Percentiles rank a stretch among this genome's conserved stretches.
Evolutionary conservation across 2,888 invertebrate genomes (phyloP).

Genomic region (Synanthedon formicaeformis): DNA sequence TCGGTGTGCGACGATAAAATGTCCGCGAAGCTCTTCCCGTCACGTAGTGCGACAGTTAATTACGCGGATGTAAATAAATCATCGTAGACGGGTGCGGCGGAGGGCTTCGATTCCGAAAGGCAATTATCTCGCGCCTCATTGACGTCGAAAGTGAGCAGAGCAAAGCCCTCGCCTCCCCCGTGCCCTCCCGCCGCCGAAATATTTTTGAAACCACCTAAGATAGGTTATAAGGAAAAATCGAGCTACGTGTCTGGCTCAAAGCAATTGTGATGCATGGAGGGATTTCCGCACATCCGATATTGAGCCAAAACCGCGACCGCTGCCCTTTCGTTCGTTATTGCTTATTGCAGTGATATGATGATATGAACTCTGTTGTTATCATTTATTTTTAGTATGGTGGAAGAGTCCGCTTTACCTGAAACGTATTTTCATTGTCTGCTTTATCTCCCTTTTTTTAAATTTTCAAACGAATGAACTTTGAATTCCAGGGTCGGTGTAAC

Average conservation of each 20-base stretch:
- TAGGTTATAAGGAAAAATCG: constrained; percentile 54
- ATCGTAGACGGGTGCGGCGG: constrained; percentile 60
- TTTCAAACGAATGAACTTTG: constrained; percentile 6
- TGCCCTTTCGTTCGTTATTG: constrained; percentile 39
- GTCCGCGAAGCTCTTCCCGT: constrained; percentile 60
- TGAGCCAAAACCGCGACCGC: constrained; percentile 37
- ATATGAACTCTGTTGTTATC: constrained; percentile 46
- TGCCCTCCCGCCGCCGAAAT: constrained; percentile 29
- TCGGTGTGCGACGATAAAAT: constrained; percentile 56
- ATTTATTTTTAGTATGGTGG: constrained; percentile 31
- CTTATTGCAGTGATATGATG: constrained; percentile 52
- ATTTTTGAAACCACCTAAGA: constrained; percentile 49
- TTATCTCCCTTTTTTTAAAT: constrained; percentile 20
- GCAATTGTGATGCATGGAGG: constrained; percentile 54
- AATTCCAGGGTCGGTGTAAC: constrained; percentile 97
- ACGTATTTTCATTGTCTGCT: constrained; percentile 29
- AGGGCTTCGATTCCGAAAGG: constrained; percentile 62
- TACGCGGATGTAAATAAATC: constrained; percentile 70
- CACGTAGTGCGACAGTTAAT: constrained; percentile 70
- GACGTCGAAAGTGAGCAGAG: constrained; percentile 57
- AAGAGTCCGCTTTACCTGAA: constrained; percentile 31
- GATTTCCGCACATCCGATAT: constrained; percentile 50
- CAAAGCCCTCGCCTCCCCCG: constrained; percentile 28
- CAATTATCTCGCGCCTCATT: constrained; percentile 68
- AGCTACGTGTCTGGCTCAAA: constrained; percentile 50